Evolutionary conservation across 1,140 invertebrate genomes (phyloP), one percentile per base, ranked within the genome.

Genomic region (Forficula auricularia): DNA sequence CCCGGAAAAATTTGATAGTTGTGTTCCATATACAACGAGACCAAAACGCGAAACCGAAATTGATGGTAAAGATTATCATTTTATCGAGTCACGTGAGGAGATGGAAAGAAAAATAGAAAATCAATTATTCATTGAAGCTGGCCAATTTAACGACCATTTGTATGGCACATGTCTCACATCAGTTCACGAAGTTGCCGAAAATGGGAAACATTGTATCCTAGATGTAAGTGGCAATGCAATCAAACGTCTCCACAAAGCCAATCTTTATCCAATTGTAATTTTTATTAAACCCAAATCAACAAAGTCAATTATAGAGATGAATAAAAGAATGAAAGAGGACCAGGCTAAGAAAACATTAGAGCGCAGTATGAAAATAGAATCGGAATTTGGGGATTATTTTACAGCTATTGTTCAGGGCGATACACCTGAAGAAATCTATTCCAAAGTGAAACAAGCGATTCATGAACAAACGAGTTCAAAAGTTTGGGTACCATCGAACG

Each of bases 211-310:
- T 66, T 99, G 96, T 68, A 98, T 99, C 66, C 71, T 99, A 55
- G 96, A 99, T 66, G 95, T 99, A 4, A 98, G 91, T 65, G 94
- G 91, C 32, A 98, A 98, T 71, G 96, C 96, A 45, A 98, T 99
- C 52, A 95, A 96, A 65, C 74, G 96, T 61, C 73, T 99, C 59
- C 91, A 98, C 66, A 86, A 92, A 48, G 94, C 94, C 48, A 84
- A 87, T 63, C 73, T 98, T 14, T 94, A 91, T 66, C 94, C 96
- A 34, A 84, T 99, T 59, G 91, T 94, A 49, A 82, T 98, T 57
- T 97, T 98, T 67, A 90, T 98, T 52, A 97, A 97, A 70, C 96
- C 95, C 52, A 95, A 92, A 70, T 92, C 88, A 48, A 76, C 89
- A 42, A 89, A 96, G 63, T 89, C 88, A 45, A 86, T 97, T 46